phyloP scores from a whole-genome alignment of 2,797 vertebrate species.

The Serranus cabrilla region DNA sequence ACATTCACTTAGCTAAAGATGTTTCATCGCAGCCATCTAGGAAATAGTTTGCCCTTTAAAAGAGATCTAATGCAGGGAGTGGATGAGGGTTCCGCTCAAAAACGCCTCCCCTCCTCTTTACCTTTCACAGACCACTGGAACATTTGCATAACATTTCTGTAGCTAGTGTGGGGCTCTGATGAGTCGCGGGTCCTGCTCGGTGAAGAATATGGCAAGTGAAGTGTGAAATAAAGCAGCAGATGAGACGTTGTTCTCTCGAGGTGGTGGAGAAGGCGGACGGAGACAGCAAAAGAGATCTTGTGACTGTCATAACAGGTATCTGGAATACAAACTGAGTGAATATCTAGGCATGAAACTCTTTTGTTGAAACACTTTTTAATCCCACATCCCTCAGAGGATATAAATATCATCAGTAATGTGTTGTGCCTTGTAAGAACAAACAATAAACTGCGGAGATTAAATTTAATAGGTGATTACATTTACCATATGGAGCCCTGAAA shows the following conservation, averaged over 20 bases:
- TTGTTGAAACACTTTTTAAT: constrained; percentile 23
- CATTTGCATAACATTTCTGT: constrained; percentile 79
- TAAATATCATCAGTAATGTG: constrained; percentile 8
- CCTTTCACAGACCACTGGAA: constrained; percentile 41
- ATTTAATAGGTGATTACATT: constrained; percentile 14
- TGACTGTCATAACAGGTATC: constrained; percentile 25
- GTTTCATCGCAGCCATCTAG: constrained; percentile 37
- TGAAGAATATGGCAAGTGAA: constrained; percentile 75
- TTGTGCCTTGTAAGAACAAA: neutral
- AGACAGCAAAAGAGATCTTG: constrained; percentile 6
- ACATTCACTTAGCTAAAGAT: constrained; percentile 42
- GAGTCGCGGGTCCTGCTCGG: constrained; percentile 64
- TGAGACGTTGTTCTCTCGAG: constrained; percentile 62
- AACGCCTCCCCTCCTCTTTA: constrained; percentile 15
- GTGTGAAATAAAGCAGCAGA: constrained; percentile 82
- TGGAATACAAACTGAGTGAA: constrained; percentile 20
- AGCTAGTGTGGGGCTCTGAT: constrained; percentile 49
- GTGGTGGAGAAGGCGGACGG: constrained; percentile 16
- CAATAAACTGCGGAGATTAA: neutral
- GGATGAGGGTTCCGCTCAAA: constrained; percentile 35
- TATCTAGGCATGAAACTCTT: constrained; percentile 1
- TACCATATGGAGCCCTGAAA: neutral
- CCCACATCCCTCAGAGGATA: neutral
- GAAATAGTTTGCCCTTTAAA: constrained; percentile 68
- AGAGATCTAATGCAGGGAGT: constrained; percentile 42